Percentiles rank a stretch among this genome's conserved stretches.
Conservation (phyloP, 2,797 vertebrate species). For the Macropus fuliginosus region DNA sequence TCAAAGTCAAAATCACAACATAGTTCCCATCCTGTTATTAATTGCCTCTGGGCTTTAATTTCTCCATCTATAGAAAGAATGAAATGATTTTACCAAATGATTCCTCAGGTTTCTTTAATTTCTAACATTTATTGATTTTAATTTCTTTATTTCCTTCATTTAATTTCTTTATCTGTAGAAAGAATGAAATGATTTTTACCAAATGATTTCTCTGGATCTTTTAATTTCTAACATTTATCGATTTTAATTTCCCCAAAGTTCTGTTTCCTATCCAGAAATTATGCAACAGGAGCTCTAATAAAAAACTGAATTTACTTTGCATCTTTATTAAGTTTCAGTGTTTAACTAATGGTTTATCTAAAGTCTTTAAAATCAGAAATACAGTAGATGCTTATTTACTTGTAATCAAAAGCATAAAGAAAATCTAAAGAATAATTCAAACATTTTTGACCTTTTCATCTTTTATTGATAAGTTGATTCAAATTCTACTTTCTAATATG, state of each 20-base stretch:
- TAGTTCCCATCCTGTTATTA: neutral
- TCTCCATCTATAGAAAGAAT: neutral
- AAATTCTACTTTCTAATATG: neutral
- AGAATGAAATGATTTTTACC: too few species aligned
- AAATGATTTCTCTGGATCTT: too few species aligned
- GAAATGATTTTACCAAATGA: neutral
- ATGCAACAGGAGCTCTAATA: neutral
- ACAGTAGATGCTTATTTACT: neutral
- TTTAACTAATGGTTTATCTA: neutral
- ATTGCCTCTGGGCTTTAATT: neutral
- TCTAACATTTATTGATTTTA: neutral
- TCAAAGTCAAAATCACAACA: neutral
- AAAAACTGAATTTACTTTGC: neutral
- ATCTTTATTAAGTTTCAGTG: neutral
- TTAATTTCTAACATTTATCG: neutral
- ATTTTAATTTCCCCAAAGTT: neutral
- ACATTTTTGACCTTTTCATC: neutral
- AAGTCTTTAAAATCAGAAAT: neutral
- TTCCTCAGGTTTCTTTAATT: neutral
- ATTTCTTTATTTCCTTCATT: neutral
- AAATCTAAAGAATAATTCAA: neutral
- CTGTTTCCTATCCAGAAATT: neutral
- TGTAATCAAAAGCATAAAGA: neutral
- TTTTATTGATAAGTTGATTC: neutral
- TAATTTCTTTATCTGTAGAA: neutral